Conservation (phyloP, 2,888 invertebrate species). For the Malacosoma neustria region DNA sequence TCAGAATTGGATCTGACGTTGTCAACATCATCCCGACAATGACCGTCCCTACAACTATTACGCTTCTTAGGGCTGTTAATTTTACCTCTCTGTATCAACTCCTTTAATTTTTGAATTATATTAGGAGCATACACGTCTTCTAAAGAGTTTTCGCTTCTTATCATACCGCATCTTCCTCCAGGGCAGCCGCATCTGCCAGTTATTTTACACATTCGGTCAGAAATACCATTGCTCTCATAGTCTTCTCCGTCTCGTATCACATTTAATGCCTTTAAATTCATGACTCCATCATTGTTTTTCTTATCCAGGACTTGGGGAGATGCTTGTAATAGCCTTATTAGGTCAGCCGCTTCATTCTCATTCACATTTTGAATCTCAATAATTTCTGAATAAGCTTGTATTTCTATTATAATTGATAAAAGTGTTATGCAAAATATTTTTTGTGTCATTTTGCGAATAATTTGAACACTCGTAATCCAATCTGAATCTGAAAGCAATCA, state of each 20-base stretch:
- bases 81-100: neutral
- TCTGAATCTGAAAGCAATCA: no score
- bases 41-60: slow-evolving; percentile 4
- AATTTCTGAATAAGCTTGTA: neutral
- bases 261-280: neutral
- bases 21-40: slow-evolving; percentile 1
- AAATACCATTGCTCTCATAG: neutral
- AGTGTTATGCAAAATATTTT: neutral
- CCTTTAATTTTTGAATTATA: neutral
- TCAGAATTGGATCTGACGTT: slow-evolving; percentile 4
- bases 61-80: neutral
- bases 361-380: neutral
- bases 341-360: neutral
- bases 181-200: slow-evolving; percentile 4
- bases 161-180: neutral
- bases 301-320: neutral
- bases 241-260: neutral
- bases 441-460: neutral
- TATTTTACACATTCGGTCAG: slow-evolving; percentile 10
- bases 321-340: neutral
- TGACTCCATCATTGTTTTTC: neutral
- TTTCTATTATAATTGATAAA: neutral
- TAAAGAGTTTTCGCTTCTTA: neutral
- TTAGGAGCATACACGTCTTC: slow-evolving; percentile 3
- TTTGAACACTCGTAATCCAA: no score